Evolutionary conservation across 2,113 vertebrate genomes (phyloP), one percentile per base, ranked within the genome.

Genomic region (Myanophis thanlyinensis): DNA sequence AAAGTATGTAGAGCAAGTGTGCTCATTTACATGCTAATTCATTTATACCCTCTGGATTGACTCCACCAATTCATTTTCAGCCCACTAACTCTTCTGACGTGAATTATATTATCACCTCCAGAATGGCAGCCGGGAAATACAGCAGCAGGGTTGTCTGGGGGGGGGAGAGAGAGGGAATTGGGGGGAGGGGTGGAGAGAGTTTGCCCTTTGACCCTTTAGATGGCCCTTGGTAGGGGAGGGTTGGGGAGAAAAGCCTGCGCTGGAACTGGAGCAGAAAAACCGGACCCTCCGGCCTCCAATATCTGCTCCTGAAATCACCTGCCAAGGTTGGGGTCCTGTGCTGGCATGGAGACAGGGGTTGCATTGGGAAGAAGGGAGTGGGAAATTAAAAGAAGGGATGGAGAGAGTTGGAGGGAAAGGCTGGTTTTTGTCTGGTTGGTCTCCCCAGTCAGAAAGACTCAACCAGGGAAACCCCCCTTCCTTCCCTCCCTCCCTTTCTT

Each of bases 1-100:
- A 97, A 97, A 97, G 96, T 97, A 97, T 97, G 97, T 97, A 97
- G 97, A 97, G 97, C 97, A 97, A 97, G 97, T 97, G 97, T 97
- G 97, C 97, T 97, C 97, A 97, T 97, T 97, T 97, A 97, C 97
- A 97, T 97, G 97, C 97, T 97, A 97, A 97, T 97, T 97, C 97
- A 97, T 97, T 97, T 97, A 97, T 97, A 97, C 97, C 97, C 97
- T 97, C 96, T 97, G 97, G 97, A 97, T 97, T 97, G 97, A 97
- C 97, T 97, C 97, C 97, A 96, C 96, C 97, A 97, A 97, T 97
- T 97, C 97, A 97, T 97, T 97, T 97, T 97, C 97, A 97, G 97
- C 97, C 97, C 97, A 97, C 97, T 97, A 97, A 96, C 95, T 96
- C 96, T 97, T 97, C 96, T 97, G 95, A 96, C 96, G 96, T 96